Evolutionary conservation across 2,113 vertebrate species (phyloP).

Genomic region (Glaucomys volans): DNA sequence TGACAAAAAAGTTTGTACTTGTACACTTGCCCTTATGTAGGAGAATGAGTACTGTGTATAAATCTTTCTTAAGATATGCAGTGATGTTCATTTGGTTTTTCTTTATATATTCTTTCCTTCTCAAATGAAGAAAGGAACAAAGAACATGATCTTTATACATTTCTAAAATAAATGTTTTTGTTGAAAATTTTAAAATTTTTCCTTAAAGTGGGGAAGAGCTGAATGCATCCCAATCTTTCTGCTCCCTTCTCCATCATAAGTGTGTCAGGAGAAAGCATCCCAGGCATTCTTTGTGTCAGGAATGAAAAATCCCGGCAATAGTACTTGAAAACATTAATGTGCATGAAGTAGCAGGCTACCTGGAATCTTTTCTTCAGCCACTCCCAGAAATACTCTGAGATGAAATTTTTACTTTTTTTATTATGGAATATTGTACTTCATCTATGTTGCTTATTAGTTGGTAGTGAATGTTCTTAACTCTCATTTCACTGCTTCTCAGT

Average conservation of each 20-base stretch:
- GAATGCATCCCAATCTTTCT: not conserved
- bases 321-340: not conserved
- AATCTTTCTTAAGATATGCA: slow-evolving; percentile 62
- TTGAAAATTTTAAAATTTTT: slow-evolving; percentile 33
- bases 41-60: slow-evolving; percentile 75
- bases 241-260: not conserved
- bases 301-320: not conserved
- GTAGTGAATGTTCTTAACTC: not conserved
- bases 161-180: slow-evolving; percentile 53
- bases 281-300: not conserved
- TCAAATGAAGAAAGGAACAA: slow-evolving; percentile 38
- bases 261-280: not conserved
- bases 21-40: slow-evolving; percentile 58
- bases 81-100: slow-evolving; percentile 73
- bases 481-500: slow-evolving; percentile 69
- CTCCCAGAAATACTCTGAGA: not conserved
- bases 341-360: not conserved
- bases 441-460: not conserved
- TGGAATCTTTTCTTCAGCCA: slow-evolving; percentile 33
- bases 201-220: slow-evolving; percentile 38
- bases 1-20: slow-evolving; percentile 61
- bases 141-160: slow-evolving; percentile 2
- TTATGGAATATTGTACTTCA: slow-evolving; percentile 35
- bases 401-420: not conserved
- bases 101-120: slow-evolving; percentile 67